Evolutionary conservation across 2,797 vertebrate species (phyloP), one percentile per base, ranked within the genome.

Genomic region (Capromys pilorides): DNA sequence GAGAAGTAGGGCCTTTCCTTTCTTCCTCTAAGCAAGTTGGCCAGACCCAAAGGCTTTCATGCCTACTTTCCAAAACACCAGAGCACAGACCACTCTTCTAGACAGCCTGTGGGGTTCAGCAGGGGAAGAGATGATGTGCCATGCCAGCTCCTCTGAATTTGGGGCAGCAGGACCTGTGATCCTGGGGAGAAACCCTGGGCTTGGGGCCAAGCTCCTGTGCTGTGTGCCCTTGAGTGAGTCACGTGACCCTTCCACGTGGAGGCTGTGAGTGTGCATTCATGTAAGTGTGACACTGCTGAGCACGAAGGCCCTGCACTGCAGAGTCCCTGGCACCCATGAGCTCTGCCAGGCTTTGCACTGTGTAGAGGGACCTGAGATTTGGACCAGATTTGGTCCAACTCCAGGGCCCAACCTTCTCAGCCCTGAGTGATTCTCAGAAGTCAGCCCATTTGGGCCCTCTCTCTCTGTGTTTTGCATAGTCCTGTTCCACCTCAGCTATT

Each of bases 81-180:
- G 33, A 45, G 61, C 33, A 64, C 31, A 6, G 81, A 33, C 59
- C 33, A 7, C 26, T 77, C 11, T 49, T 1, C 21, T 77, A 73
- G 81, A 80, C 5, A 66, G 54, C 31, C 22, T 36, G 26, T 39
- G 41, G 31, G 31, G 77, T 5, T 45, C 6, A 11, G 22, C 19
- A 75, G 6, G n/a, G 9, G 28, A 41, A 64, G 2, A 71, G 71
- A 21, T 45, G 51, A 78, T 0, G 0, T 6, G 0, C 61, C 62
- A 31, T 6, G 0, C 61, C 62, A 26, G 12, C 73, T 91, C 10
- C 45, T 78, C 54, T 11, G 33, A 19, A 14, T 6, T 26, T 9
- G 2, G 21, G 1, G 3, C 19, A 22, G 9, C 0, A 0, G 51
- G 49, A 28, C 62, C n/a, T 18, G 24, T 3, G 4, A 45, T 66